Evolutionary conservation across 2,113 vertebrate genomes (phyloP).

Genomic region (Epinephelus cyanopodus): DNA sequence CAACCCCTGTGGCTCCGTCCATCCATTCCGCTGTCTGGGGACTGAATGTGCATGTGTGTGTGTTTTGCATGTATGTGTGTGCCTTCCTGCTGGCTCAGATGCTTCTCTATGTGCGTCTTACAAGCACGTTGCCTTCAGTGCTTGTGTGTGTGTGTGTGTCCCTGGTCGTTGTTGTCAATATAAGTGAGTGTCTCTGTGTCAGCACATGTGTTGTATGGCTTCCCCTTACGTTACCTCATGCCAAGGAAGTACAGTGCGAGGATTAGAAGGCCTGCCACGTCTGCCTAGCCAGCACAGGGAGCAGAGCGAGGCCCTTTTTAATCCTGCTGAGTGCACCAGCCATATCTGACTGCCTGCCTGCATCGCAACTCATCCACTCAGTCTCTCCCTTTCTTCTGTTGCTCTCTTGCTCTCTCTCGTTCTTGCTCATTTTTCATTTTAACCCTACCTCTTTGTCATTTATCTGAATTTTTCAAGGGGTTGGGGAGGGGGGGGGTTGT

Average conservation of each 20-base stretch:
- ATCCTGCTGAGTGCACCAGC: conserved; percentile 78
- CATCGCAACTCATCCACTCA: conserved; percentile 68
- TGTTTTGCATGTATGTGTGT: not conserved
- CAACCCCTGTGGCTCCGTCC: conserved; percentile 70
- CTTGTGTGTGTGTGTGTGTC: conserved; percentile 22
- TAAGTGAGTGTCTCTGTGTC: conserved; percentile 38
- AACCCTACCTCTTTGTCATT: conserved; percentile 35
- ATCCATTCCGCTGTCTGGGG: conserved; percentile 64
- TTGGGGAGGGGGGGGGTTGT: not conserved
- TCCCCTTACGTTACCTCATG: conserved; percentile 65
- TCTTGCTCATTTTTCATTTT: conserved; percentile 41
- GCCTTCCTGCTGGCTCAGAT: conserved; percentile 24
- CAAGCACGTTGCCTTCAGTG: not conserved
- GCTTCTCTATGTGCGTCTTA: conserved; percentile 11
- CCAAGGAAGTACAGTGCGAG: conserved; percentile 68
- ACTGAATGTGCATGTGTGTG: conserved; percentile 26
- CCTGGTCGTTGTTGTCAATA: conserved; percentile 34
- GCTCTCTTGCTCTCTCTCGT: conserved; percentile 5
- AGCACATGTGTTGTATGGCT: conserved; percentile 63
- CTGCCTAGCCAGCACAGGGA: conserved; percentile 72
- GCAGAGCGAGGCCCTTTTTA: conserved; percentile 71
- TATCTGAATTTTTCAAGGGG: conserved; percentile 21
- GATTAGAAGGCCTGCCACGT: conserved; percentile 79
- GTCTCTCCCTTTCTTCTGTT: conserved; percentile 26
- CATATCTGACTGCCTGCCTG: conserved; percentile 68